phyloP scores from a whole-genome alignment of 2,113 vertebrate genomes.

The Arizona elegans region DNA sequence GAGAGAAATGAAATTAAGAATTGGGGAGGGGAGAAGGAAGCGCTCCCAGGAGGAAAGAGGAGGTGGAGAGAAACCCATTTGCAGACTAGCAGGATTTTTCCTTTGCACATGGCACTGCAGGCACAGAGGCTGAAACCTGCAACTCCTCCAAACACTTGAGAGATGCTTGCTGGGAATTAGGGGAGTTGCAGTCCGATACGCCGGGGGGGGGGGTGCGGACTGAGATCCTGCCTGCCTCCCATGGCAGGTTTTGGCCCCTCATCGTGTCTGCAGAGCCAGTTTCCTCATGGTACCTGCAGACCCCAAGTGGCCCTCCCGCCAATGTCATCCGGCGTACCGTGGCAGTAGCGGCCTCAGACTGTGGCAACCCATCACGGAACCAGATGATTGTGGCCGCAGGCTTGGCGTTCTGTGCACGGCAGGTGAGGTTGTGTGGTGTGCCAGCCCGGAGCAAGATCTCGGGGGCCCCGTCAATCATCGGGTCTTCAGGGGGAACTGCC shows the following conservation, averaged over 20 bases:
- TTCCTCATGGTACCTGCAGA: neutral
- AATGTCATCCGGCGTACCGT: constrained; percentile 73
- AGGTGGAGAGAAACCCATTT: neutral
- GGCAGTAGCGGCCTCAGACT: constrained; percentile 80
- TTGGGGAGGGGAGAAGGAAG: neutral
- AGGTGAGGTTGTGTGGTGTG: constrained; percentile 85
- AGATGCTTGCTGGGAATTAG: neutral
- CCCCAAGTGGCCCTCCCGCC: neutral
- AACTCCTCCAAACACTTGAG: neutral
- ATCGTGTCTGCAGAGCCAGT: neutral
- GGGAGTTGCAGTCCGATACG: neutral
- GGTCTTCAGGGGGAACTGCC: constrained; percentile 85
- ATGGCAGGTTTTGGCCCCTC: neutral
- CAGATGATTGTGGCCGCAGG: constrained; percentile 87
- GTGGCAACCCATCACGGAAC: constrained; percentile 81
- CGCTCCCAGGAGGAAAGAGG: neutral
- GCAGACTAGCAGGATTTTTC: neutral
- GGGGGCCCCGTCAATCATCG: constrained; percentile 82
- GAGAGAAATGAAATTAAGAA: neutral
- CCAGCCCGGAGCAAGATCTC: constrained; percentile 87
- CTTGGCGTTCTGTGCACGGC: constrained; percentile 86
- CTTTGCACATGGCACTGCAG: neutral
- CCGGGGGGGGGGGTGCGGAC: neutral
- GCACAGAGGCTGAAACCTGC: neutral
- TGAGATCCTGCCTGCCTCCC: neutral